phyloP scores from a whole-genome alignment of 1,140 invertebrate genomes.

The Macrocentrus cingulum region DNA sequence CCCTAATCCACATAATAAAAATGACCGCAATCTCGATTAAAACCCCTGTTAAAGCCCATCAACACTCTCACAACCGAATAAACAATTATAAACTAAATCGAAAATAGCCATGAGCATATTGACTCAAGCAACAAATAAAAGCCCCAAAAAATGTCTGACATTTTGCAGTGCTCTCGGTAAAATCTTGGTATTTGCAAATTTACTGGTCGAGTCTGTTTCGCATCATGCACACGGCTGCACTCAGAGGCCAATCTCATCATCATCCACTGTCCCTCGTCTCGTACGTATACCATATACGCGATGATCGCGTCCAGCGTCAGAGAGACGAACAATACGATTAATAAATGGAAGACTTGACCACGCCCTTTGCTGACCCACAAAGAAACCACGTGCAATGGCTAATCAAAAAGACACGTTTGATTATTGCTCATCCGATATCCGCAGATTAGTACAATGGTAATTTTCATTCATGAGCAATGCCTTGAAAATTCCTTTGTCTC shows the following conservation, averaged over 20 bases:
- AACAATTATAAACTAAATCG: no score
- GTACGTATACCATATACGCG: background rate
- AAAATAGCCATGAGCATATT: no score
- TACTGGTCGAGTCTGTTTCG: constrained; percentile 2
- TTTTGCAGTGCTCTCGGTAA: no score
- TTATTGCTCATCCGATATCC: background rate
- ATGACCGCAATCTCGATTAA: no score
- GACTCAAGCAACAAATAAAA: no score
- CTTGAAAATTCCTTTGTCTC: no score
- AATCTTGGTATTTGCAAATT: no score
- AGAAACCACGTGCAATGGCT: constrained; percentile 19
- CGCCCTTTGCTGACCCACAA: constrained; percentile 26
- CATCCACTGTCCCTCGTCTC: constrained; percentile 2
- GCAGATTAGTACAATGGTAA: no score
- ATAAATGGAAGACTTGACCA: constrained; percentile 21
- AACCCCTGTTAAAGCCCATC: no score
- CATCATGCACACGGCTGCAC: constrained; percentile 19
- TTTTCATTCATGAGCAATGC: background rate
- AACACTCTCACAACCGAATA: no score
- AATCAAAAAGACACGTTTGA: constrained; percentile 17
- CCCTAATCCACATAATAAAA: no score
- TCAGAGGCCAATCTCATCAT: constrained; percentile 21
- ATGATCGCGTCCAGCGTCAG: constrained; percentile 20
- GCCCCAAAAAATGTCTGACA: no score
- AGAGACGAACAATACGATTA: constrained; percentile 26